Conservation (phyloP, 1,140 invertebrate species). For the Neelides sp. region DNA sequence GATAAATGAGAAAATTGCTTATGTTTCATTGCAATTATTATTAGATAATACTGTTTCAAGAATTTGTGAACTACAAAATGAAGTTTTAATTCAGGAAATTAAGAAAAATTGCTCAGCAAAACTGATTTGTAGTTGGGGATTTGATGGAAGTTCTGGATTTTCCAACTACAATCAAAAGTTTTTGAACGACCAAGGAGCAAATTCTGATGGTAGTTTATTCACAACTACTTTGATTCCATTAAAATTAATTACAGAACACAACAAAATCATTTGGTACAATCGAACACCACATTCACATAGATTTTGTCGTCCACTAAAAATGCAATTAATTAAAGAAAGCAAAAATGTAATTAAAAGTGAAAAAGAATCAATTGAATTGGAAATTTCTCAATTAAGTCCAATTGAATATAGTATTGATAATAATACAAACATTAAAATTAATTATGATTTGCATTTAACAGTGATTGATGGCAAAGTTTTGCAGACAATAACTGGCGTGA, state of each 20-base stretch:
- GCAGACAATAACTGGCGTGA: background rate
- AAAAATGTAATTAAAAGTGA: conserved; percentile 1
- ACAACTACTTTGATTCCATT: conserved; percentile 7
- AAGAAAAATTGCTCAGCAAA: no score
- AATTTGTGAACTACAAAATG: no score
- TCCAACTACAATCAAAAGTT: background rate
- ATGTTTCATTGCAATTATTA: no score
- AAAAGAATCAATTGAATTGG: background rate
- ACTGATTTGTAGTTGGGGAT: no score
- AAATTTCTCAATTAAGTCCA: background rate
- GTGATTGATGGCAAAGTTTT: conserved; percentile 9
- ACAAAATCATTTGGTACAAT: background rate
- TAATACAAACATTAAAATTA: background rate
- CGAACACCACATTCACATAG: conserved; percentile 3
- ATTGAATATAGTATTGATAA: background rate
- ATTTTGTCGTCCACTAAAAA: background rate
- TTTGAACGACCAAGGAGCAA: background rate
- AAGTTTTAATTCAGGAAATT: no score
- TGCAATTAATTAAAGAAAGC: conserved; percentile 3
- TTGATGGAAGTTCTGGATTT: background rate
- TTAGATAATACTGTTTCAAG: no score
- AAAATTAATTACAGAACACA: background rate
- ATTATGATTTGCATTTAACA: conserved; percentile 1
- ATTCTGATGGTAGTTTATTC: background rate
- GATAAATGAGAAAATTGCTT: no score